Conservation (phyloP, 2,888 invertebrate species). For the Melikaiella ostensackeni region DNA sequence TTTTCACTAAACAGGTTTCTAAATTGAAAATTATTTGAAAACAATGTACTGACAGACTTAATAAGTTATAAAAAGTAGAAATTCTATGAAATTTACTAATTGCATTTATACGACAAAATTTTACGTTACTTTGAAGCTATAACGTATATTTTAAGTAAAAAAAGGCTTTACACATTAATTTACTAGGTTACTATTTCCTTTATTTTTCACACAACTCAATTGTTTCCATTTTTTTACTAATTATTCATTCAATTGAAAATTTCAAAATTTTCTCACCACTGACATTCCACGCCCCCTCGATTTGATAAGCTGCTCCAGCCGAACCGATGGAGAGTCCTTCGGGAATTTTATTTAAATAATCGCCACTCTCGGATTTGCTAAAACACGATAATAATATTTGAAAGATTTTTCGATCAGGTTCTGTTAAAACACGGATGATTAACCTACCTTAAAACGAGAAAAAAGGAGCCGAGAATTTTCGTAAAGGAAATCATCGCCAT, state of each 20-base stretch:
- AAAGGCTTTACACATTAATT: no score
- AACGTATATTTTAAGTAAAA: no score
- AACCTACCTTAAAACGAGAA: neutral
- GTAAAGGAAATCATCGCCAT: neutral
- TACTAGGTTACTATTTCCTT: no score
- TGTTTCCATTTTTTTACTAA: no score
- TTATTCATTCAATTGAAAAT: neutral
- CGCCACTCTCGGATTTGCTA: neutral
- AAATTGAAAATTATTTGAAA: no score
- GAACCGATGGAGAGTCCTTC: constrained; percentile 79
- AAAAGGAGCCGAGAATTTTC: neutral
- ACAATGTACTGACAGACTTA: no score
- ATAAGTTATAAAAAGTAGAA: no score
- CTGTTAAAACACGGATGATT: neutral
- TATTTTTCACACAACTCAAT: no score
- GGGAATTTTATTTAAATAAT: neutral
- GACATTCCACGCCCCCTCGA: constrained; percentile 79
- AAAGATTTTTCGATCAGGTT: neutral
- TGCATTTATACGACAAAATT: no score
- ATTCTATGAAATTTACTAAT: no score
- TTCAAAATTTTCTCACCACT: constrained; percentile 45
- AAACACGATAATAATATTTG: neutral
- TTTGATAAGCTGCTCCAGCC: constrained; percentile 82
- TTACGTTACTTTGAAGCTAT: no score
- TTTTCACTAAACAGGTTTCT: no score